A percentile compares a stretch with the other conserved stretches of the same genome.
phyloP scores from a whole-genome alignment of 2,113 vertebrate genomes.

The Tyto alba region DNA sequence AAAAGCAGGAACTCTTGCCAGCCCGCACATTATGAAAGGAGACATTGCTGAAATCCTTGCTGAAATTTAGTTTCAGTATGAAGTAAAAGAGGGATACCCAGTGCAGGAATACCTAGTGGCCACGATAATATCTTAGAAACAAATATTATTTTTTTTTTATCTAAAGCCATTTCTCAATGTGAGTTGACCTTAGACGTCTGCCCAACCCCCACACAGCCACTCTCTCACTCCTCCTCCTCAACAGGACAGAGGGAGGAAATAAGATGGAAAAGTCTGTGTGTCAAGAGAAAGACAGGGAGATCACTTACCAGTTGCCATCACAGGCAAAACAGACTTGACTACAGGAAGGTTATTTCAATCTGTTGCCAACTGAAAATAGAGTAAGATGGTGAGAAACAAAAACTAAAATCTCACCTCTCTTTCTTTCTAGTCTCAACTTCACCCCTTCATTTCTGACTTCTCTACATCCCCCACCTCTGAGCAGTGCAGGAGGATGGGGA shows the following conservation, averaged over 20 bases:
- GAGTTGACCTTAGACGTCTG: background rate
- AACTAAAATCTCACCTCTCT: background rate
- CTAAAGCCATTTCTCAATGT: background rate
- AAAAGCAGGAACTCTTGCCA: background rate
- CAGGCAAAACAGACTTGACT: background rate
- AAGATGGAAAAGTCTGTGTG: background rate
- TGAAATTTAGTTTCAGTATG: background rate
- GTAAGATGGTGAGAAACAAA: background rate
- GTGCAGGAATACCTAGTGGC: background rate
- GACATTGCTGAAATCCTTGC: background rate
- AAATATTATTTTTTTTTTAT: background rate
- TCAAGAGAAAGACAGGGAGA: background rate
- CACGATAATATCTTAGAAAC: background rate
- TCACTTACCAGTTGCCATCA: background rate
- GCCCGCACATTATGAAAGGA: background rate
- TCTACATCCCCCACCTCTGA: background rate
- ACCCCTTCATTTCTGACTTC: background rate
- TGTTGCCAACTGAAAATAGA: background rate
- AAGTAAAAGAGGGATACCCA: background rate
- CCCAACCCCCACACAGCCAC: background rate
- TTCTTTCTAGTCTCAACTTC: background rate
- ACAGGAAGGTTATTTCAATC: background rate
- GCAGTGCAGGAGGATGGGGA: background rate
- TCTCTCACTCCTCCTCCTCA: background rate
- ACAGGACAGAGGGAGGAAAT: background rate